Base-by-base conservation (phyloP, 2,113 vertebrate genomes). In the Tricholaema leucomelas region DNA sequence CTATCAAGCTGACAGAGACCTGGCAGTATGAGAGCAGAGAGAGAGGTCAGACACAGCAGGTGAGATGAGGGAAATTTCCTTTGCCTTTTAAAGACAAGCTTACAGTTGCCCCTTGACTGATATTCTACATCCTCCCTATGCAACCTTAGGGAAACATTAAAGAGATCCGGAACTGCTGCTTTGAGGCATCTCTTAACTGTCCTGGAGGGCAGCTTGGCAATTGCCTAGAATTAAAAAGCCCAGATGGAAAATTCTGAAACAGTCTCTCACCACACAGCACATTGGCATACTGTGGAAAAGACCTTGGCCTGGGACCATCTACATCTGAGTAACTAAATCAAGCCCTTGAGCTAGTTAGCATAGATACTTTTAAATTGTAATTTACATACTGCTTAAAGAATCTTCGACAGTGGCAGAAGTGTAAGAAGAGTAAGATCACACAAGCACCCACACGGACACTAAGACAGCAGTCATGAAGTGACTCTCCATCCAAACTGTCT, bases 211-310 rank as follows among this genome's bases (percentile, higher is more conserved):
- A 0, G 77, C 72, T 95, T 92, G 94, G 91, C 86, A 89, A 64
- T 25, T 33, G 81, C 67, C 31, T 93, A 5, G 55, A 36, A 82
- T 92, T 93, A 64, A 88, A 94, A 93, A 89, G 46, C 79, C 84
- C 0, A 2, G 59, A 67, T 82, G 93, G 93, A 96, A 96, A 96
- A 95, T 81, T 87, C 84, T 70, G 81, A 92, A 92, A 96, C 84
- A 93, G 94, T 81, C 93, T 85, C 54, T 85, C 2, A 75, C 93
- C 93, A 94, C 89, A 75, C 91, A 91, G 94, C 60, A 58, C 69
- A 82, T 56, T 89, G 93, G 87, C 88, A 94, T 92, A 84, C 93
- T 94, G 81, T 12, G 42, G 88, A 88, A 94, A 93, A 93, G 93
- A 76, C 75, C 72, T 95, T 96, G 95, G 94, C 84, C 69, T 77